These are phyloP conservation scores for Heliconius aoede DNA, from an alignment of 2,888 invertebrate genomes.

Conservation along the genomic window DNA sequence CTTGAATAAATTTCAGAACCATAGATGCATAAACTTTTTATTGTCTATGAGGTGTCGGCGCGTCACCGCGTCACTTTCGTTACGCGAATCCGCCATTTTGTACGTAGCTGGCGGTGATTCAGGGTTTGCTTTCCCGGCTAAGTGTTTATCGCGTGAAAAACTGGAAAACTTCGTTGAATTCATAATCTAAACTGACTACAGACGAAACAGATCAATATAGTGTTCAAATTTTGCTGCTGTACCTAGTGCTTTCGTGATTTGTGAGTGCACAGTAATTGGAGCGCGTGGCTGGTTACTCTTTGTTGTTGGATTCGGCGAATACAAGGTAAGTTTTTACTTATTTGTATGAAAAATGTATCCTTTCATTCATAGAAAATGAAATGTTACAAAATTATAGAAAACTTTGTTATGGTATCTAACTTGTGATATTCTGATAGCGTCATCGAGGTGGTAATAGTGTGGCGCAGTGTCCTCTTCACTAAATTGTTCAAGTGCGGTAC, in stretches of 20 bases:
- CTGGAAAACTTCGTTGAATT: conserved; percentile 71
- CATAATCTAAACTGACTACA: conserved; percentile 67
- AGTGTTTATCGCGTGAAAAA: conserved; percentile 76
- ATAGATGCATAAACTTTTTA: conserved; percentile 47
- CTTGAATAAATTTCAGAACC: conserved; percentile 7
- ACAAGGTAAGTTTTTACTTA: conserved; percentile 41
- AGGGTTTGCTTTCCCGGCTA: conserved; percentile 75
- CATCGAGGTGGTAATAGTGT: conserved; percentile 60
- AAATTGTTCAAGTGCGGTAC: conserved; percentile 61
- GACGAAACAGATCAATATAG: conserved; percentile 66
- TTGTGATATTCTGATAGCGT: conserved; percentile 67
- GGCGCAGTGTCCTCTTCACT: conserved; percentile 56
- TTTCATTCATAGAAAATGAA: conserved; percentile 1
- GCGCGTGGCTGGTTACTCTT: conserved; percentile 84
- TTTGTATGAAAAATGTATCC: conserved; percentile 11
- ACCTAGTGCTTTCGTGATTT: conserved; percentile 80
- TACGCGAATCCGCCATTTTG: conserved; percentile 84
- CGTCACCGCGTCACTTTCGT: conserved; percentile 82
- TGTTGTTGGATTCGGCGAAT: conserved; percentile 77
- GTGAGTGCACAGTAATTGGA: conserved; percentile 82
- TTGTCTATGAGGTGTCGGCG: conserved; percentile 69
- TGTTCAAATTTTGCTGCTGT: conserved; percentile 67
- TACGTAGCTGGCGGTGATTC: conserved; percentile 83
- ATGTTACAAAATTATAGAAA: background rate
- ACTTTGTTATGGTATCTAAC: conserved; percentile 28